These are phyloP conservation scores for Trypoxylon attenuatum DNA, from an alignment of 2,888 invertebrate species.

Conservation along the genomic window DNA sequence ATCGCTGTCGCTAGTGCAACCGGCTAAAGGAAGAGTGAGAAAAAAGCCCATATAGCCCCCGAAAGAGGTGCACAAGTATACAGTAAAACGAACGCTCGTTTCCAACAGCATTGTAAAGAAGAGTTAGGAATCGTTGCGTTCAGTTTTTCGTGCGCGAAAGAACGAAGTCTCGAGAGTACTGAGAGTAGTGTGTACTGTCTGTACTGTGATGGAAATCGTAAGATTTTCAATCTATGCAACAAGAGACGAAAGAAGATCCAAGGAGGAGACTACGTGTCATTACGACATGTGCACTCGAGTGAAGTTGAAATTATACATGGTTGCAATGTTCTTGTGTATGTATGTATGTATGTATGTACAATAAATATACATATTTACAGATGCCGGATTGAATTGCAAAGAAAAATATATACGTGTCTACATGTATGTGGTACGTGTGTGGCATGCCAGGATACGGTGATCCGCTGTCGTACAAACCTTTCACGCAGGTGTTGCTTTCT, in stretches of 20 bases:
- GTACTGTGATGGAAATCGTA: too few species aligned
- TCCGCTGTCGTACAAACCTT: slow-evolving; percentile 79
- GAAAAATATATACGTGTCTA: slow-evolving; percentile 16
- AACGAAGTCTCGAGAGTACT: too few species aligned
- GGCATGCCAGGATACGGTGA: background rate
- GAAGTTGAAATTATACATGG: slow-evolving; percentile 12
- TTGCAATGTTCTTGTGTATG: background rate
- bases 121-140: too few species aligned
- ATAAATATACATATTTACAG: slow-evolving; percentile 70
- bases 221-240: background rate
- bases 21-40: slow-evolving; percentile 77
- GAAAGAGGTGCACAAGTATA: slow-evolving; percentile 53
- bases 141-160: too few species aligned
- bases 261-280: background rate
- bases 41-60: slow-evolving; percentile 70
- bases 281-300: slow-evolving; percentile 25
- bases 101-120: too few species aligned
- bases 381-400: slow-evolving; percentile 13
- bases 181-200: too few species aligned
- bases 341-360: slow-evolving; percentile 61
- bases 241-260: background rate
- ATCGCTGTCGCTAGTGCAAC: slow-evolving; percentile 90
- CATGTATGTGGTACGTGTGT: background rate
- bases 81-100: background rate
- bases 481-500: slow-evolving; percentile 87